Evolutionary conservation across 2,113 vertebrate species (phyloP).

Genomic region (Machaerirhynchus nigripectus): DNA sequence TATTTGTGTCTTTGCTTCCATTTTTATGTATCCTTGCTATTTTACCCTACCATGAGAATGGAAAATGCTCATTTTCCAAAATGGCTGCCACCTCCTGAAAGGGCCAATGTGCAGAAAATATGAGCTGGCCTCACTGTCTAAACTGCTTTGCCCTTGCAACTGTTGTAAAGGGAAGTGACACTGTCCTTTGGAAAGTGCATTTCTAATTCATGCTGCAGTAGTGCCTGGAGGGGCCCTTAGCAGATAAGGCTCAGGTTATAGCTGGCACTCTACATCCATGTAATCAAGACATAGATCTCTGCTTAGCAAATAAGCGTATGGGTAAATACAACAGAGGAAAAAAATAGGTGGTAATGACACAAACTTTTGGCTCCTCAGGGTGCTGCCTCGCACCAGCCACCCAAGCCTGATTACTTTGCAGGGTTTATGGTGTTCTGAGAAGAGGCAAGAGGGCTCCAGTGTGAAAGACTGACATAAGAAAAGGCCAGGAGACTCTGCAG

Average conservation of each 20-base stretch:
- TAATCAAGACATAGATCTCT: neutral
- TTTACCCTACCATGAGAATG: neutral
- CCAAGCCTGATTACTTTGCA: fast-evolving
- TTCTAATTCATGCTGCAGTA: neutral
- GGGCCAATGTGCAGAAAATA: neutral
- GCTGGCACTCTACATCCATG: neutral
- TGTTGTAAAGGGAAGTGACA: fast-evolving
- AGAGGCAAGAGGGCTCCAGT: neutral
- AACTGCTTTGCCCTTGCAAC: neutral
- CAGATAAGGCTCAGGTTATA: neutral
- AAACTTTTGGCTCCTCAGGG: neutral
- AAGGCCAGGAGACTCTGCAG: neutral
- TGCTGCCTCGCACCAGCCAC: neutral
- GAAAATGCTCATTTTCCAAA: neutral
- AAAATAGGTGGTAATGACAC: neutral
- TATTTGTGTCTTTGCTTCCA: neutral
- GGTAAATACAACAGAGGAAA: neutral
- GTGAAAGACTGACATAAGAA: neutral
- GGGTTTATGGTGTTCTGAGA: neutral
- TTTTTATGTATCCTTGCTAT: neutral
- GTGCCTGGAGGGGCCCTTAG: neutral
- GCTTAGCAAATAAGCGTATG: neutral
- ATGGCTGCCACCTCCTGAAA: neutral
- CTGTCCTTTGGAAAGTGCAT: neutral
- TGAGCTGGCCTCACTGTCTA: neutral